Percentiles rank a stretch among this genome's conserved stretches.
Evolutionary conservation across 1,140 invertebrate species (phyloP).

Genomic region (Choristoneura fumiferana): DNA sequence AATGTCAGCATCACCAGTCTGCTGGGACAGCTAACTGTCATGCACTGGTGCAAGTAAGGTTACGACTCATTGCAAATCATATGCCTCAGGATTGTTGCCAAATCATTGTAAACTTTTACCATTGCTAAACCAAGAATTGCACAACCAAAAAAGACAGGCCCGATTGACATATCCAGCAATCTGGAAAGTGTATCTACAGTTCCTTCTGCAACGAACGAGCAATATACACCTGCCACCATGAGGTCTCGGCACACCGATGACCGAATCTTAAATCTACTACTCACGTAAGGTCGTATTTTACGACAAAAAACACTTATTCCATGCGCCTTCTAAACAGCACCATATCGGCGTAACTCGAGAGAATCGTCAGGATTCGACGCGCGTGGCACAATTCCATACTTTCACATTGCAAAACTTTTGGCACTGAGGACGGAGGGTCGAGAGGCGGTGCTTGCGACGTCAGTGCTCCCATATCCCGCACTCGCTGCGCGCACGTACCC

Average conservation of each 20-base stretch:
- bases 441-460: conserved; percentile 65
- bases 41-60: neutral
- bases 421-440: conserved; percentile 73
- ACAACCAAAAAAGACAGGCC: conserved; percentile 44
- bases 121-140: conserved; percentile 43
- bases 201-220: neutral
- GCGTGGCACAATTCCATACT: conserved; percentile 75
- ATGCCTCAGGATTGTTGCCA: conserved; percentile 19
- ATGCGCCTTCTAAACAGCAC: conserved; percentile 23
- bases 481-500: conserved; percentile 67
- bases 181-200: conserved; percentile 9
- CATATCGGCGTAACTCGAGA: conserved; percentile 37
- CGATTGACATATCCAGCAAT: conserved; percentile 34
- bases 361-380: conserved; percentile 66
- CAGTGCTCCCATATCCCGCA: conserved; percentile 65
- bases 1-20: too few relatives aligned
- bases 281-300: conserved; percentile 47
- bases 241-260: conserved; percentile 38
- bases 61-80: neutral
- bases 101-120: conserved; percentile 44
- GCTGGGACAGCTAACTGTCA: too few relatives aligned
- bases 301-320: conserved; percentile 49
- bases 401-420: conserved; percentile 78
- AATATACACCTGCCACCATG: conserved; percentile 27
- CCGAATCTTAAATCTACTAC: conserved; percentile 38